Evolutionary conservation across 2,797 vertebrate genomes (phyloP), one percentile per base, ranked within the genome.

Genomic region (Xiphorhynchus erythropygius): DNA sequence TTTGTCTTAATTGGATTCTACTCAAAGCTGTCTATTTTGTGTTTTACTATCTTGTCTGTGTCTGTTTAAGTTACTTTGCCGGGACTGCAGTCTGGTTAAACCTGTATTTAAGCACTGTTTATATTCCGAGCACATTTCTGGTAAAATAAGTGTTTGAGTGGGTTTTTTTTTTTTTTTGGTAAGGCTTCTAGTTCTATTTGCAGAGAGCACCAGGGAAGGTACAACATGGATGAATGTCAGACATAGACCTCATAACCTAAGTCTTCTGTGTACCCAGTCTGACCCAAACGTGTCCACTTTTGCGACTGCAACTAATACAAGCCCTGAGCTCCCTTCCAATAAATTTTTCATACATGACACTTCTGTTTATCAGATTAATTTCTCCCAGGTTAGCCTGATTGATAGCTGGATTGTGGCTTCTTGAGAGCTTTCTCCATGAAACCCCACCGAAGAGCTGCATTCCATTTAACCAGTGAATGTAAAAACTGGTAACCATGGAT

Each of bases 401-500:
- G 98, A 98, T 98, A 96, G 97, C 97, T 97, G 97, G 96, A 96
- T 96, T 98, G 98, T 97, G 97, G 97, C 97, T 97, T 97, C 97
- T 97, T 97, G 97, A 97, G 97, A 97, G 96, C 97, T 96, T 95
- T 97, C 96, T 97, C 96, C 96, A 94, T 97, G 97, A 96, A 98
- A 97, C 96, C 88, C 97, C 97, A 97, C 96, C 64, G 95, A 97
- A 87, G 91, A 97, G 93, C 98, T 97, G 97, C 97, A 98, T 98
- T 98, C 98, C 97, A 96, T 98, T 98, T 98, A 98, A 98, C 98
- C 96, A 97, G 98, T 97, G 97, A 96, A 97, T 98, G 98, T 97
- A 97, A 98, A 98, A 98, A 97, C 96, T 97, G 97, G 98, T 98
- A 98, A 98, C 98, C 98, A 98, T 98, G 98, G 98, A 97, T 97